phyloP scores from a whole-genome alignment of 2,113 vertebrate genomes.

The Malaclemys terrapin region DNA sequence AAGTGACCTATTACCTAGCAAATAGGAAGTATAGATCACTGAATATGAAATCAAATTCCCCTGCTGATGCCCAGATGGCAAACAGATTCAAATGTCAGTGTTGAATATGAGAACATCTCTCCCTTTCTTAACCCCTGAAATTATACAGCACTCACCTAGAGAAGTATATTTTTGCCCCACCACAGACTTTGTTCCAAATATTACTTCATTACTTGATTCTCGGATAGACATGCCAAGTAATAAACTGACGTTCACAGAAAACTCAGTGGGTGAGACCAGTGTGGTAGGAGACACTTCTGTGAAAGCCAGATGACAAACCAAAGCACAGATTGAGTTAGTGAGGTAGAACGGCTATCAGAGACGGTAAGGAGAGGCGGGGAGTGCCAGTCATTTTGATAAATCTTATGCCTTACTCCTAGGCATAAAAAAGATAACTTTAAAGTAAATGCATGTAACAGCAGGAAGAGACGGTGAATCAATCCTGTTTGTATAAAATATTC shows the following conservation, averaged over 20 bases:
- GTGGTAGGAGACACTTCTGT: not conserved
- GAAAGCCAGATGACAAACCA: slow-evolving; percentile 16
- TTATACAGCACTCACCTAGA: slow-evolving; percentile 21
- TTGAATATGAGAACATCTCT: slow-evolving; percentile 1
- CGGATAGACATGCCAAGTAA: slow-evolving; percentile 41
- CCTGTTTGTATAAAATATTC: not conserved
- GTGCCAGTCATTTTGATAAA: not conserved
- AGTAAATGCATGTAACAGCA: not conserved
- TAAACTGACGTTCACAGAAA: slow-evolving; percentile 53
- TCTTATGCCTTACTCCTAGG: not conserved
- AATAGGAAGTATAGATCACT: slow-evolving; percentile 14
- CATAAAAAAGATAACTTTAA: not conserved
- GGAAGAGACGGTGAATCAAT: not conserved
- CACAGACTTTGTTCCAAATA: not conserved
- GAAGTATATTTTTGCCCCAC: not conserved
- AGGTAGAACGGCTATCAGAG: not conserved
- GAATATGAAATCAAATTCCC: slow-evolving; percentile 24
- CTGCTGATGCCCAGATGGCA: slow-evolving; percentile 13
- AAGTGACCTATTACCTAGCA: not conserved
- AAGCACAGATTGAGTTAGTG: not conserved
- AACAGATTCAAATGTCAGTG: not conserved
- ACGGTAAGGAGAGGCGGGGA: not conserved
- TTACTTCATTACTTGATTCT: slow-evolving; percentile 42
- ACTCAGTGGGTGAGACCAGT: not conserved
- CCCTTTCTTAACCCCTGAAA: slow-evolving; percentile 14